Evolutionary conservation across 2,888 invertebrate species (phyloP).

Genomic region (Ophioninae sp.): DNA sequence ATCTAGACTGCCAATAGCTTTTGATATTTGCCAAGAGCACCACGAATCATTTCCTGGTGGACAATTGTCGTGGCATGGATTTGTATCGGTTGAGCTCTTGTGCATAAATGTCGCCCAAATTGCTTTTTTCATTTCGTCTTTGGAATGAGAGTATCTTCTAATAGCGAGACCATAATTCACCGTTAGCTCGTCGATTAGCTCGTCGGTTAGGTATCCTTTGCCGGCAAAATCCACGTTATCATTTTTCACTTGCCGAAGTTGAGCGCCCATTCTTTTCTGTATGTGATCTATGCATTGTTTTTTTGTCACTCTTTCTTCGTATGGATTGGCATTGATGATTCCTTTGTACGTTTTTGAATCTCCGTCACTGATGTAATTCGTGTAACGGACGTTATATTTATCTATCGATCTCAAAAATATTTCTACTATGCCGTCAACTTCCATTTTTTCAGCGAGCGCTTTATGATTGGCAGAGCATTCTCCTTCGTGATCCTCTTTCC

Average conservation of each 20-base stretch:
- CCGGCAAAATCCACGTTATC: constrained; percentile 59
- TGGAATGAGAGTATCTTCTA: constrained; percentile 60
- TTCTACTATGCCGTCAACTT: constrained; percentile 32
- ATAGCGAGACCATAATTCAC: constrained; percentile 68
- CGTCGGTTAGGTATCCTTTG: constrained; percentile 64
- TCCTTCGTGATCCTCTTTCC: constrained; percentile 31
- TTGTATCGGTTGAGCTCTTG: constrained; percentile 64
- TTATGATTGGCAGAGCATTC: constrained; percentile 24
- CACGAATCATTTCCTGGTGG: constrained; percentile 64
- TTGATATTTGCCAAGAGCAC: constrained; percentile 51
- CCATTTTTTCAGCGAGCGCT: constrained; percentile 34
- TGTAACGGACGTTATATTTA: constrained; percentile 34
- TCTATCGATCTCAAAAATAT: constrained; percentile 47
- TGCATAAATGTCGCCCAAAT: constrained; percentile 70
- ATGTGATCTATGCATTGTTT: constrained; percentile 29
- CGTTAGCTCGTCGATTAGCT: constrained; percentile 65
- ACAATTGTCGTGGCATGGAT: constrained; percentile 66
- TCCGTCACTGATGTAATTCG: constrained; percentile 21
- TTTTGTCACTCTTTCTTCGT: constrained; percentile 28
- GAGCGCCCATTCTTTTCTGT: constrained; percentile 35
- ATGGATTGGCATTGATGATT: constrained; percentile 33
- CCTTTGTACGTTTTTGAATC: constrained; percentile 36
- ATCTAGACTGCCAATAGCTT: constrained; percentile 45
- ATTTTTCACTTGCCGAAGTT: constrained; percentile 38
- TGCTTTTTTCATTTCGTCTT: constrained; percentile 66